These are phyloP conservation scores for Lordiphosa clarofinis DNA, from an alignment of 1,140 invertebrate genomes.

Conservation along the genomic window DNA sequence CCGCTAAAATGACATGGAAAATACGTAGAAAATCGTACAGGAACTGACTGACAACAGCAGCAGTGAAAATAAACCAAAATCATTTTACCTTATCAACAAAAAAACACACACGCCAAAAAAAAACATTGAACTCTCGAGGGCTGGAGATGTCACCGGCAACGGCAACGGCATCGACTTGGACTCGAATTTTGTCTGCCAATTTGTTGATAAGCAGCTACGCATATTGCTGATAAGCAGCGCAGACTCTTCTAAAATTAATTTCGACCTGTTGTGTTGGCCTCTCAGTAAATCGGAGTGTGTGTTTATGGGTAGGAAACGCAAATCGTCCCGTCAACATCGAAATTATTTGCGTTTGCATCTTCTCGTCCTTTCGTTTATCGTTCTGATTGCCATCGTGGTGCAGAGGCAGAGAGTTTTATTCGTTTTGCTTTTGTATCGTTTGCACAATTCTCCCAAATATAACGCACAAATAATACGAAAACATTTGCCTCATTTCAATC, in stretches of 20 bases:
- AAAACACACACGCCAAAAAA: constrained; percentile 24
- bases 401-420: constrained; percentile 58
- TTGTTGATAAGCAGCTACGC: constrained; percentile 21
- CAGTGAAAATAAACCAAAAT: constrained; percentile 18
- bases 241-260: constrained; percentile 37
- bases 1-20: constrained; percentile 78
- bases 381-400: constrained; percentile 75
- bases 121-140: constrained; percentile 39
- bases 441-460: constrained; percentile 72
- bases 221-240: constrained; percentile 55
- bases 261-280: constrained; percentile 25
- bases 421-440: constrained; percentile 77
- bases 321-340: constrained; percentile 76
- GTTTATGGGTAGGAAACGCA: constrained; percentile 80
- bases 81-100: constrained; percentile 50
- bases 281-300: constrained; percentile 3
- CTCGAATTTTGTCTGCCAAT: constrained; percentile 12
- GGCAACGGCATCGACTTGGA: constrained; percentile 33
- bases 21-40: constrained; percentile 67
- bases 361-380: constrained; percentile 75
- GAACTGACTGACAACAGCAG: constrained; percentile 49
- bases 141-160: constrained; percentile 52
- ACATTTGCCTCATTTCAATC: constrained; percentile 60
- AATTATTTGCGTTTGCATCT: constrained; percentile 80
- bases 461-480: constrained; percentile 55